Conservation (phyloP, 2,888 invertebrate species). For the Fragum whitleyi region DNA sequence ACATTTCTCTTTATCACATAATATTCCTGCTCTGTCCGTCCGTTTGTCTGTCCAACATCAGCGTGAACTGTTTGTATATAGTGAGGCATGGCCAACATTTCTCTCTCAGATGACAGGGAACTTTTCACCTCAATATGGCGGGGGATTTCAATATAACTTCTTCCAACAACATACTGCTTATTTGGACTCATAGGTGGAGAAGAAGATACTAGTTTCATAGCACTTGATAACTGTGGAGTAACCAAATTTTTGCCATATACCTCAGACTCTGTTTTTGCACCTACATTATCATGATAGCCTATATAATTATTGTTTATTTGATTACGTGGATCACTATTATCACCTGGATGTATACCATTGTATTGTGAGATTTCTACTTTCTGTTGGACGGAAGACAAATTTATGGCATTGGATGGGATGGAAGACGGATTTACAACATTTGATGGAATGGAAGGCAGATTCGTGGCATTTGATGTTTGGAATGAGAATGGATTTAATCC, state of each 20-base stretch:
- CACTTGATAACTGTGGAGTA: neutral
- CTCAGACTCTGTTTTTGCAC: neutral
- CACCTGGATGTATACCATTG: neutral
- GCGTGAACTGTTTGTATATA: constrained; percentile 39
- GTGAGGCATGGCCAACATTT: constrained; percentile 47
- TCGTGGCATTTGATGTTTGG: neutral
- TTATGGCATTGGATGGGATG: neutral
- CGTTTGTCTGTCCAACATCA: constrained; percentile 23
- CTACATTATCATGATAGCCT: neutral
- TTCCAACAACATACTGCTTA: constrained; percentile 3
- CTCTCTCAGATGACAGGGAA: constrained; percentile 18
- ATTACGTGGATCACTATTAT: neutral
- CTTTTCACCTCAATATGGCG: constrained; percentile 45
- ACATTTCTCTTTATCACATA: neutral
- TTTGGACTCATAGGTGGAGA: neutral
- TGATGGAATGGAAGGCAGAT: no score
- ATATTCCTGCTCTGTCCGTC: neutral
- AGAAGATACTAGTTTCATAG: neutral
- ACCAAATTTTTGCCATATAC: neutral
- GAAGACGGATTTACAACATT: neutral
- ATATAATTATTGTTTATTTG: neutral
- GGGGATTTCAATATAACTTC: constrained; percentile 43
- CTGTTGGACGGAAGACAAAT: constrained; percentile 10
- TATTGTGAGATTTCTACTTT: constrained; percentile 16
- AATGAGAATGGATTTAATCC: constrained; percentile 34